Percentiles rank a stretch among this genome's conserved stretches.
Evolutionary conservation across 2,113 vertebrate genomes (phyloP).

Genomic region (Litocranius walleri): DNA sequence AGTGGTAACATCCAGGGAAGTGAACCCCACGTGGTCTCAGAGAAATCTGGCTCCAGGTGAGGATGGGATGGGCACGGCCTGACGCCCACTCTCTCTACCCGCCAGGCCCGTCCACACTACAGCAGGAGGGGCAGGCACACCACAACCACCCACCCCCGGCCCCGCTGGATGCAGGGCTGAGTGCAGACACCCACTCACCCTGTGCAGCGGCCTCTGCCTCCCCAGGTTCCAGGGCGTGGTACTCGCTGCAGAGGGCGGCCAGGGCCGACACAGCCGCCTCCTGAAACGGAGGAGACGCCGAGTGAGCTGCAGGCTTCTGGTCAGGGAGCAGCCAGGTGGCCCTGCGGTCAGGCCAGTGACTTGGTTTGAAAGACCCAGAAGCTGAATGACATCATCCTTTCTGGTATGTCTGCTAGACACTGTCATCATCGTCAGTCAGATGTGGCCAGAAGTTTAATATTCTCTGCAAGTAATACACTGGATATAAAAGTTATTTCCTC

Average conservation of each 20-base stretch:
- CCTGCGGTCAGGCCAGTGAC: neutral
- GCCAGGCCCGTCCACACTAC: neutral
- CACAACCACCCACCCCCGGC: neutral
- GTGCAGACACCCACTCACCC: constrained; percentile 79
- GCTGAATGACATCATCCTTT: neutral
- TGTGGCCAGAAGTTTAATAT: rapidly evolving
- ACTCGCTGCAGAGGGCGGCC: constrained; percentile 87
- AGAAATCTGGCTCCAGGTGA: neutral
- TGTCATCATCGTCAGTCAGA: neutral
- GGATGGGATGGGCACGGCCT: neutral
- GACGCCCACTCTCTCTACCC: neutral
- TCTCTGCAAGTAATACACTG: no score
- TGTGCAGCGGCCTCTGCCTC: constrained; percentile 81
- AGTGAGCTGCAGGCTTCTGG: neutral
- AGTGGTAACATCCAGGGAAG: neutral
- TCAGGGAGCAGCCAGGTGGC: neutral
- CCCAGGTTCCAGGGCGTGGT: constrained; percentile 80
- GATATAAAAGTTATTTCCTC: neutral
- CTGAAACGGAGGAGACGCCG: constrained; percentile 75
- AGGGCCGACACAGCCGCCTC: constrained; percentile 85
- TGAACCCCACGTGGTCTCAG: neutral
- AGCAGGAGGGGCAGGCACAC: neutral
- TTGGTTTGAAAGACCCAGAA: neutral
- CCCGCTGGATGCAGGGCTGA: neutral
- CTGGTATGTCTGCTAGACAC: rapidly evolving